Evolutionary conservation across 1,140 invertebrate species (phyloP), one percentile per base, ranked within the genome.

Genomic region (Nasonia giraulti): DNA sequence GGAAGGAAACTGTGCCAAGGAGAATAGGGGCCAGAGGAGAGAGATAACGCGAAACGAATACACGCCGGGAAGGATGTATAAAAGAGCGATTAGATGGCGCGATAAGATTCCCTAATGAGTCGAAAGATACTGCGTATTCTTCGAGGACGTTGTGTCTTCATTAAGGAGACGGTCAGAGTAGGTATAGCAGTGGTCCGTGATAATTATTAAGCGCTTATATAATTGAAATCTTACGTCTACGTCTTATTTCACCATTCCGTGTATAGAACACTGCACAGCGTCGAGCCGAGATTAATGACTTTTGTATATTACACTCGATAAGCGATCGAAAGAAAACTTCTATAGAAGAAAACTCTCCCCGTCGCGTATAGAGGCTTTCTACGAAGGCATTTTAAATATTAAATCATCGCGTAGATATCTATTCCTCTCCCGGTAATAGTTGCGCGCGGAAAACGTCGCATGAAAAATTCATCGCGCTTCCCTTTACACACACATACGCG

Each of bases 71-170:
- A 10, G 40, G 1, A 50, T 23, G 14, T 74, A 17, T 68, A 23
- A 27, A 1, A 71, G 66, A 74, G 11, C 55, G 76, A 79, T 73
- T 66, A 84, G 82, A 84, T 79, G 2, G 20, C n/a, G 12, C 11
- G 82, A 79, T 79, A 84, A 84, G 82, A 79, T 79, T 78, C 62
- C 66, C 37, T 84, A 84, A 79, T 62, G 76, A 84, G 76, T 23
- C 47, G 12, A 73, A 74, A 78, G 44, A 71, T 78, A 44, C 20
- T 17, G 76, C 73, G 31, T 27, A n/a, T 20, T 69, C 75, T 62
- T 55, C 17, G 20, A 40, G 11, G 12, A 50, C 62, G 0, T 40
- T 73, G 33, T 27, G 27, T 79, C 76, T 84, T 84, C 55, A 79
- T 84, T 84, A 84, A 7, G 81, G 27, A 77, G 76, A 68, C 69